Evolutionary conservation across 2,797 vertebrate genomes (phyloP).

Genomic region (Periophthalmus magnuspinnatus): DNA sequence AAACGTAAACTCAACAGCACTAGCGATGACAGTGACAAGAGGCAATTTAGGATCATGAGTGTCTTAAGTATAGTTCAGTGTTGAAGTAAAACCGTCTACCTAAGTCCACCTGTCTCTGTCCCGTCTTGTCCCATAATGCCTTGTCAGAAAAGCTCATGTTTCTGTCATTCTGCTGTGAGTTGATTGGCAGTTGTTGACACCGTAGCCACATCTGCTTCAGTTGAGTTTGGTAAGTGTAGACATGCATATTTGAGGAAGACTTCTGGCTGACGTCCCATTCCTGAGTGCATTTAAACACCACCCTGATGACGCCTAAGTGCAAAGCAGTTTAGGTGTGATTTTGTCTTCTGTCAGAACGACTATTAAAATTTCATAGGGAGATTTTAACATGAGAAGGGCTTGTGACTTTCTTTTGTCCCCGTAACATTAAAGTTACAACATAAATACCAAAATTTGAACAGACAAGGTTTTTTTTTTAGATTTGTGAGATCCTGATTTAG

Average conservation of each 20-base stretch:
- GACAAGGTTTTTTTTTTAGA: too few species aligned
- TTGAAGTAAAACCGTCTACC: background rate
- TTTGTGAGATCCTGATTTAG: too few species aligned
- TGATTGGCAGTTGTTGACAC: slow-evolving; percentile 38
- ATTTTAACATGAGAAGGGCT: background rate
- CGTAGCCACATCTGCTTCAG: slow-evolving; percentile 28
- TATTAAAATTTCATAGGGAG: slow-evolving; percentile 22
- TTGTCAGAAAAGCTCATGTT: slow-evolving; percentile 12
- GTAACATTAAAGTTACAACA: slow-evolving; percentile 1
- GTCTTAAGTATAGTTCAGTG: background rate
- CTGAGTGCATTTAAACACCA: slow-evolving; percentile 23
- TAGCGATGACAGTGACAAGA: background rate
- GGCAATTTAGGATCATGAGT: background rate
- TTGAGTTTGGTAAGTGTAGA: slow-evolving; percentile 18
- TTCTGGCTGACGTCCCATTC: slow-evolving; percentile 18
- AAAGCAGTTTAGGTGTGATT: slow-evolving; percentile 17
- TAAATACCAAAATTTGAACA: background rate
- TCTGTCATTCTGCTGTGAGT: slow-evolving; percentile 15
- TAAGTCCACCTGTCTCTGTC: background rate
- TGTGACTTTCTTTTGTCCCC: background rate
- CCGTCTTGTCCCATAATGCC: slow-evolving; percentile 5
- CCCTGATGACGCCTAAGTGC: slow-evolving; percentile 18
- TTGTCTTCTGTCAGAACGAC: slow-evolving; percentile 13
- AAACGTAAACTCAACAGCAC: background rate
- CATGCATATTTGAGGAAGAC: slow-evolving; percentile 37